A percentile compares a stretch with the other conserved stretches of the same genome.
Evolutionary conservation across 1,140 invertebrate species (phyloP).

Genomic region (Anoplophora glabripennis): DNA sequence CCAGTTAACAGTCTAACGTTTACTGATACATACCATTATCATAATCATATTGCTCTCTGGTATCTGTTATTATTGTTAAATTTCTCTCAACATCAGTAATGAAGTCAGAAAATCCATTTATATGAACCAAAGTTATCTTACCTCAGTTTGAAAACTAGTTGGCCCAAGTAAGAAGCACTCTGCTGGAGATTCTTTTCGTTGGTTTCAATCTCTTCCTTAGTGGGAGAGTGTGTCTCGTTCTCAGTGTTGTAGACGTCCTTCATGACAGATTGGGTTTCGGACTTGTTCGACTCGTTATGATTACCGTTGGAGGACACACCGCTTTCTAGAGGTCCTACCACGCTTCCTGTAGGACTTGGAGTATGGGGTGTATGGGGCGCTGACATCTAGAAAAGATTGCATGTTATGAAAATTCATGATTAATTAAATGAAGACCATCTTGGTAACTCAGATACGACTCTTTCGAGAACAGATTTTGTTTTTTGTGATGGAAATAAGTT

Average conservation of each 20-base stretch:
- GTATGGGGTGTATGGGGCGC: slow-evolving; percentile 44
- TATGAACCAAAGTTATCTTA: no score
- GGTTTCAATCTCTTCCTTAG: slow-evolving; percentile 60
- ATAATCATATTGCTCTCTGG: no score
- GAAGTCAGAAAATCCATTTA: no score
- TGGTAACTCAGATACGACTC: no score
- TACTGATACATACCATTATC: no score
- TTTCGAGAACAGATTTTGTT: no score
- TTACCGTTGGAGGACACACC: slow-evolving; percentile 44
- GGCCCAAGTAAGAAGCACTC: slow-evolving; percentile 66
- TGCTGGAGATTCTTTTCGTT: slow-evolving; percentile 62
- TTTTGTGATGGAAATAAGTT: no score
- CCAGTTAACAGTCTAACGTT: no score
- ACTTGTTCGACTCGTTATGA: slow-evolving; percentile 38
- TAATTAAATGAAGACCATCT: no score
- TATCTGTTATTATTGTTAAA: no score
- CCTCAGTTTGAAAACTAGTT: slow-evolving; percentile 81
- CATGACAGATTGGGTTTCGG: slow-evolving; percentile 47
- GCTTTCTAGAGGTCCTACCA: slow-evolving; percentile 43
- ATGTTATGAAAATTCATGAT: no score
- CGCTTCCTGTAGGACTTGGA: slow-evolving; percentile 45
- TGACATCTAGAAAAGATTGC: slow-evolving; percentile 36
- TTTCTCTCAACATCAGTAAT: no score
- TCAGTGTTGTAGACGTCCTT: slow-evolving; percentile 52
- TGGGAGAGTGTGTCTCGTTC: slow-evolving; percentile 52